Conservation (phyloP, 2,888 invertebrate species). For the Volucella inflata region DNA sequence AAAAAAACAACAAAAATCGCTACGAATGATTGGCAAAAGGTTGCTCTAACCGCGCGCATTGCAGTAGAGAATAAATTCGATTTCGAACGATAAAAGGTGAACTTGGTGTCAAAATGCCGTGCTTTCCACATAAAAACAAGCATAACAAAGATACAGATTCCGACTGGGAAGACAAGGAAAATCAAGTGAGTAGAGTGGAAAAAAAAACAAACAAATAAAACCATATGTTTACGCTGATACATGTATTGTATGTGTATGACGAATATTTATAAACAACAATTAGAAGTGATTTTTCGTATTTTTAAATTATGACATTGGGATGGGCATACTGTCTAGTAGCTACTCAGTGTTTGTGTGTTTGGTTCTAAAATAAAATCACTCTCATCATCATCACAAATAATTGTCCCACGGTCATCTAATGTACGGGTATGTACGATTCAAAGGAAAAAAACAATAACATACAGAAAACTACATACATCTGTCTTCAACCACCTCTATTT, state of each 20-base stretch:
- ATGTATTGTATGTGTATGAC: background rate
- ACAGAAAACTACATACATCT: background rate
- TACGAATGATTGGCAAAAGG: constrained; percentile 3
- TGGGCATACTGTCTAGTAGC: background rate
- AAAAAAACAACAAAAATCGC: background rate
- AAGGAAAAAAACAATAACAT: background rate
- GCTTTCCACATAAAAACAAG: constrained; percentile 63
- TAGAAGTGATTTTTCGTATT: constrained; percentile 24
- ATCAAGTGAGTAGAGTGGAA: constrained; percentile 45
- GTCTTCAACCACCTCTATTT: too few relatives aligned
- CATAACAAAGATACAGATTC: constrained; percentile 34
- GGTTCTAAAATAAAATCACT: constrained; percentile 9
- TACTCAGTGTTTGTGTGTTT: background rate
- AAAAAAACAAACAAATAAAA: background rate
- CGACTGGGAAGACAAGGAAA: constrained; percentile 44
- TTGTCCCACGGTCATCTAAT: background rate
- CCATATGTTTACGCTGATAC: background rate
- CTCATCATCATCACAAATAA: background rate
- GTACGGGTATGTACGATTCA: background rate
- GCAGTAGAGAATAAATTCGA: constrained; percentile 9
- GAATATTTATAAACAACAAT: too few relatives aligned
- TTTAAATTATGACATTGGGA: constrained; percentile 59
- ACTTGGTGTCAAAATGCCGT: constrained; percentile 67
- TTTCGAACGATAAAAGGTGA: constrained; percentile 22
- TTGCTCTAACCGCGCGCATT: background rate